Evolutionary conservation across 2,888 invertebrate species (phyloP).

Genomic region (Scaptomyza tumidula): DNA sequence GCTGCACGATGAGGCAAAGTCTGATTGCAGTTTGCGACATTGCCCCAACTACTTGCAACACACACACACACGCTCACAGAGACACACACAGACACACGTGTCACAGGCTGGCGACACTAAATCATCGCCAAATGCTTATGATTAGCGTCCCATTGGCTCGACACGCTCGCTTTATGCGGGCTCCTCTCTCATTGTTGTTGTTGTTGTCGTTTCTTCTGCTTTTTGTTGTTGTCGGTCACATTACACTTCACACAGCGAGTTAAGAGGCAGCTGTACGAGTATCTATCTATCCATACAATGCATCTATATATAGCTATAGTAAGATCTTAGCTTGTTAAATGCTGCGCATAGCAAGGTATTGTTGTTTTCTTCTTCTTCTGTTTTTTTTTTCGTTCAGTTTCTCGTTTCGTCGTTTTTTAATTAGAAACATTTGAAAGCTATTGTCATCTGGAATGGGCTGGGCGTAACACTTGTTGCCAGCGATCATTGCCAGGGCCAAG

Average conservation of each 20-base stretch:
- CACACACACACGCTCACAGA: constrained; percentile 14
- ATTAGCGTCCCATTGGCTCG: constrained; percentile 65
- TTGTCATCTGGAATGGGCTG: constrained; percentile 64
- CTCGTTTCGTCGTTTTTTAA: constrained; percentile 58
- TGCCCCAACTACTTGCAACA: constrained; percentile 15
- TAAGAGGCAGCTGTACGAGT: constrained; percentile 61
- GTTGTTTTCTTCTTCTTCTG: no score
- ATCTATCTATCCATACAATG: constrained; percentile 33
- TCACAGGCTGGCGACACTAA: constrained; percentile 73
- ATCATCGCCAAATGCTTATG: constrained; percentile 79
- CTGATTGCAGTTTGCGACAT: constrained; percentile 55
- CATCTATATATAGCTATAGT: constrained; percentile 50
- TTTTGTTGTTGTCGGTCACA: constrained; percentile 54
- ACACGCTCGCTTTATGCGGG: constrained; percentile 69
- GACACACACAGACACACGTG: constrained; percentile 51
- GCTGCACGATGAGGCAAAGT: constrained; percentile 24
- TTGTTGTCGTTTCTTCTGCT: background rate
- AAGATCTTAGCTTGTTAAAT: constrained; percentile 7
- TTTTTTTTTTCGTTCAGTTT: constrained; percentile 19
- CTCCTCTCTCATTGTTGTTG: constrained; percentile 28
- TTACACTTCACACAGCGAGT: constrained; percentile 67
- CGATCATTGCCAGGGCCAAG: constrained; percentile 68
- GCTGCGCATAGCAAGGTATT: constrained; percentile 4
- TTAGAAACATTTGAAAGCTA: constrained; percentile 79
- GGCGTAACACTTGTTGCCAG: constrained; percentile 71